Base-by-base conservation (phyloP, 2,888 invertebrate species). In the Pachymerium ferrugineum region DNA sequence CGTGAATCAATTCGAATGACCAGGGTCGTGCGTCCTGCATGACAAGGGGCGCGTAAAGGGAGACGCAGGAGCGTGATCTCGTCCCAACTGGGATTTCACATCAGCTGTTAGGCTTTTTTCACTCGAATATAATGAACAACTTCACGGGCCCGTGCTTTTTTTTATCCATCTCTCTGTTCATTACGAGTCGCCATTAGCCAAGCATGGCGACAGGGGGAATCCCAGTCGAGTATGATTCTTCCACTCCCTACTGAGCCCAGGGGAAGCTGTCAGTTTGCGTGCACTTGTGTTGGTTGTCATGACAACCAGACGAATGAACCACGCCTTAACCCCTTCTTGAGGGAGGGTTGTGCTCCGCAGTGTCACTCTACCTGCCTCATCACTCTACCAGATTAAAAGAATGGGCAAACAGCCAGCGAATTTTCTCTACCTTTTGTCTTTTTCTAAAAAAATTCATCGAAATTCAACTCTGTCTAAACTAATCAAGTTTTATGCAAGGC, bases 151-250 rank as follows among this genome's bases (percentile, higher is more conserved):
- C 47, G 42, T 42, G 47, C 19, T 47, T 10, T 47, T 47, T 47
- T 47, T 47, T 47, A 47, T 47, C 47, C 47, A 19, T 47, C 47
- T n/a, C n/a, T 47, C 47, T 12, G 47, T 47, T 47, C 47, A 47
- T 47, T 47, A 47, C 19, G 19, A 47, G 47, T 47, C 22, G 47
- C 19, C 47, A 47, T 47, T 47, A 47, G 47, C 47, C 47, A 47
- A 47, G 47, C 47, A 47, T 47, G 47, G 47, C 47, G 47, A 47
- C 47, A 16, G 14, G 19, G 16, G 47, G 47, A 47, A 47, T 47
- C 47, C 47, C 47, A 47, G 47, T 47, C 47, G 47, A 47, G 47
- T 47, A 47, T 47, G 47, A 47, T 47, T 47, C 47, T 47, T 47
- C 47, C 47, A 47, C 47, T 47, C 47, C 47, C 47, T 47, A 22